Percentiles rank a stretch among this genome's conserved stretches.
Evolutionary conservation across 2,113 vertebrate species (phyloP).

Genomic region (Pleuronectes platessa): DNA sequence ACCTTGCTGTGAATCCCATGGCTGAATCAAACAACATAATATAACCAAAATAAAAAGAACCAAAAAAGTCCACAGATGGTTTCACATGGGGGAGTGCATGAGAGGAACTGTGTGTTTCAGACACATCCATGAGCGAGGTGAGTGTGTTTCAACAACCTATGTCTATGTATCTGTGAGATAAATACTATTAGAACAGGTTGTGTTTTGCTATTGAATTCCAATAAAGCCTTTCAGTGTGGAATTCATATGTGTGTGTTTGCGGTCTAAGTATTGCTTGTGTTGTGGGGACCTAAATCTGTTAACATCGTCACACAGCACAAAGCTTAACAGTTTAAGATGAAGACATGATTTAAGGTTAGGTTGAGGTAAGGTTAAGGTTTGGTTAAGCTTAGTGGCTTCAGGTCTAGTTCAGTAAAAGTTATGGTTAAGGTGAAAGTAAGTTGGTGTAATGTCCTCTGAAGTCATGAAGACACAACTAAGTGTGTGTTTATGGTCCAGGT

Average conservation of each 20-base stretch:
- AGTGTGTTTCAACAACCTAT: not conserved
- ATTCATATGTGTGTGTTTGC: not conserved
- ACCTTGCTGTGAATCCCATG: slow-evolving; percentile 71
- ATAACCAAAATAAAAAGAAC: slow-evolving; percentile 18
- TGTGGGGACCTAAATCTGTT: too few relatives aligned
- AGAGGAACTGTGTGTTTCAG: slow-evolving; percentile 54
- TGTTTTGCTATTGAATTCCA: not conserved
- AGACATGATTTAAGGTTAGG: not conserved
- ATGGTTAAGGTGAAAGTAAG: too few relatives aligned
- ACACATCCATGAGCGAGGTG: slow-evolving; percentile 60
- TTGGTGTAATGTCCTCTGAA: too few relatives aligned
- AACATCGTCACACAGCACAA: not conserved
- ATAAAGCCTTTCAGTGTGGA: too few relatives aligned
- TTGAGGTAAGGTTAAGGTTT: not conserved
- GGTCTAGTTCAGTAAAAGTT: too few relatives aligned
- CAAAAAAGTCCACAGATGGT: slow-evolving; percentile 71
- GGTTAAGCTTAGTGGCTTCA: too few relatives aligned
- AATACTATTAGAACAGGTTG: slow-evolving; percentile 1
- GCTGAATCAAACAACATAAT: slow-evolving; percentile 81
- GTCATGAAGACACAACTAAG: too few relatives aligned
- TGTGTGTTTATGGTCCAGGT: too few relatives aligned
- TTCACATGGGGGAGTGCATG: slow-evolving; percentile 67
- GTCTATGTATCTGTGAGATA: not conserved
- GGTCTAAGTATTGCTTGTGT: not conserved
- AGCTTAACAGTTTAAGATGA: not conserved